phyloP scores from a whole-genome alignment of 2,888 invertebrate genomes.

The Lutraria lutraria region DNA sequence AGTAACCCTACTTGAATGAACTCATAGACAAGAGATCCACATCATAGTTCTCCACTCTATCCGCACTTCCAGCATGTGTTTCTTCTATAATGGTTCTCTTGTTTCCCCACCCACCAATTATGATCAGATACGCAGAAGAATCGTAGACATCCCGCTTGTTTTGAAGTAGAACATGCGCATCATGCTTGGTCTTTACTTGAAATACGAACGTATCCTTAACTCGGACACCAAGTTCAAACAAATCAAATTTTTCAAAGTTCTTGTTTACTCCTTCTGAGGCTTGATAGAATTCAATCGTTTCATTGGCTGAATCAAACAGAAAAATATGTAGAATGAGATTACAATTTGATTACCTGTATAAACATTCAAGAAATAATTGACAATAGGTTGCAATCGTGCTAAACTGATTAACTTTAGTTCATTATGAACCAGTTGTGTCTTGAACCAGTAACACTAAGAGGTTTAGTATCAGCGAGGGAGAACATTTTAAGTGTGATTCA shows the following conservation, averaged over 20 bases:
- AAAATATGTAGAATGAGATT: neutral
- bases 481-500: too few species aligned
- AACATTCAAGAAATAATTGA: too few species aligned
- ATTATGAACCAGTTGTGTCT: too few species aligned
- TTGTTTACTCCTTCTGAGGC: neutral
- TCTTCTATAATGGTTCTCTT: neutral
- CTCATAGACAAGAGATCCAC: neutral
- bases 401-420: too few species aligned
- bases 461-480: too few species aligned
- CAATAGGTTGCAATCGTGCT: too few species aligned
- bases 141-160: neutral
- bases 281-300: conserved; percentile 30
- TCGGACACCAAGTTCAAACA: conserved; percentile 33
- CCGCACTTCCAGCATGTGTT: neutral
- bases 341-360: neutral
- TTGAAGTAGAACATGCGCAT: conserved; percentile 33
- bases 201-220: neutral
- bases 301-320: neutral
- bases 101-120: conserved; percentile 42
- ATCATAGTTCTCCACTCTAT: neutral
- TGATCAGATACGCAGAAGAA: neutral
- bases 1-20: neutral
- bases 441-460: too few species aligned
- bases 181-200: conserved; percentile 24
- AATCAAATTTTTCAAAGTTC: conserved; percentile 25